Conservation (phyloP, 2,888 invertebrate genomes). For the Amphimallon solstitiale region DNA sequence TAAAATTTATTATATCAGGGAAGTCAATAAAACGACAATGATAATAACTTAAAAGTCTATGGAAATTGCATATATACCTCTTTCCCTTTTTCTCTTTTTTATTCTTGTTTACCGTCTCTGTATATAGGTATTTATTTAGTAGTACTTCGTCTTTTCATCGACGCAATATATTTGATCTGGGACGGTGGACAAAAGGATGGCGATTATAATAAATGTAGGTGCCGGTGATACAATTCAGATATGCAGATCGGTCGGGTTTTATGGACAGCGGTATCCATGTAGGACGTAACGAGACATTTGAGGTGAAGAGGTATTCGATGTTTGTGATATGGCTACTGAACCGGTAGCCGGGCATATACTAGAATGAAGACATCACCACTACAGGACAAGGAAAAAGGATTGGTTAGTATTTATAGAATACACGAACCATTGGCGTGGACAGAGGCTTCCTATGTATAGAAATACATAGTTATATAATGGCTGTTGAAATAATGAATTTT, state of each 20-base stretch:
- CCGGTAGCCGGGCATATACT: conserved; percentile 52
- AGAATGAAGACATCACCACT: conserved; percentile 55
- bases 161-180: conserved; percentile 12
- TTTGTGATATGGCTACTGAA: conserved; percentile 58
- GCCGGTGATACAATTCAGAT: conserved; percentile 44
- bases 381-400: conserved; percentile 39
- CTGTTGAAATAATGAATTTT: no score
- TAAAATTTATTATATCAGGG: no score
- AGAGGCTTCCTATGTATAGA: neutral
- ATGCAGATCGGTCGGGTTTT: conserved; percentile 54
- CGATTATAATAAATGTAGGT: conserved; percentile 27
- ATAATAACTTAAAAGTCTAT: neutral
- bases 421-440: conserved; percentile 3
- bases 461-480: no score
- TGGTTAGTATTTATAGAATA: conserved; percentile 45
- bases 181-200: conserved; percentile 19
- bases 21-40: no score
- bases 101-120: no score
- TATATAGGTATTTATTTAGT: no score
- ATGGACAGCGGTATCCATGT: conserved; percentile 50
- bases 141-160: conserved; percentile 2
- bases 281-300: conserved; percentile 51
- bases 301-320: conserved; percentile 56
- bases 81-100: neutral
- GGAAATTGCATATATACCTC: conserved; percentile 5